Evolutionary conservation across 2,113 vertebrate genomes (phyloP), one percentile per base, ranked within the genome.

Genomic region (Callocephalon fimbriatum): DNA sequence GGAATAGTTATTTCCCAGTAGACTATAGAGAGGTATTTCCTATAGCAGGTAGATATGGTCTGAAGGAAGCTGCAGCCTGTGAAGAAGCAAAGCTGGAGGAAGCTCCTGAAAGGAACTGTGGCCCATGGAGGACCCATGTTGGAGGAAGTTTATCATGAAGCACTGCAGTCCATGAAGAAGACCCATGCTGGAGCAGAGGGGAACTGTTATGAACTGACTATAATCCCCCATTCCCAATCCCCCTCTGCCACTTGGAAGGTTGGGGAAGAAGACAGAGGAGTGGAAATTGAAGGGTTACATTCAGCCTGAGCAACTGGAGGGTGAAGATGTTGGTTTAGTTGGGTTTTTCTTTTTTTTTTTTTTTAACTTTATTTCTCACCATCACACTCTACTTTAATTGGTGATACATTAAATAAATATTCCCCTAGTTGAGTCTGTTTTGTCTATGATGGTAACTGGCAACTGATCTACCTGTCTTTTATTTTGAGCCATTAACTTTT

Each of bases 231-330:
- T 45, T 75, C 12, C 7, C 2, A 5, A 9, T 17, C 21, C 6
- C 3, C 13, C 16, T 0, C 1, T 42, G 2, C 10, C 25, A n/a
- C 14, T 48, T 48, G 13, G 17, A 35, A 54, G 15, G 10, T 4
- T 65, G 40, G 6, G 7, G 19, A 7, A 50, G 42, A 14, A 59
- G 11, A 5, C 7, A n/a, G 25, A 45, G 27, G 20, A 66, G 16
- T 37, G 2, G 13, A 17, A 23, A 84, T 62, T 6, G 16, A 66
- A 75, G 31, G 48, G 23, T 25, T 3, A 15, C 2, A 0, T 50
- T 81, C 48, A 65, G 35, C 9, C 17, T 38, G 63, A 70, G 16
- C 9, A 54, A 2, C 0, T 32, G 14, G 6, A 23, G 3, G 9
- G 5, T 22, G 5, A 66, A 75, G 12, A 44, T 26, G 5, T 18